These are phyloP conservation scores for Xyliphius kryptos DNA, from an alignment of 2,113 vertebrate genomes.

Conservation along the genomic window DNA sequence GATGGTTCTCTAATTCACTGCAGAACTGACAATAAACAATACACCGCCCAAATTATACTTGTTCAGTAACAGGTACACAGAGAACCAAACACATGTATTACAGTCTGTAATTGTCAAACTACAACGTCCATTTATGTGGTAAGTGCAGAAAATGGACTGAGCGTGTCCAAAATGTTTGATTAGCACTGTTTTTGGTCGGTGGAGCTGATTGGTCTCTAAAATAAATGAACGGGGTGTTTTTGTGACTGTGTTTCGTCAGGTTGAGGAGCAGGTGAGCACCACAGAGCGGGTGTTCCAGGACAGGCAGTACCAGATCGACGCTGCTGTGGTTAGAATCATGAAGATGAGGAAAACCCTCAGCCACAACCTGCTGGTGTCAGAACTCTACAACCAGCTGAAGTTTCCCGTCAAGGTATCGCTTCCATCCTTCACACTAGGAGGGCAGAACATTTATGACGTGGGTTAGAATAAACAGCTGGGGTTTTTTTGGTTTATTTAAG, in stretches of 20 bases:
- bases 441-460: neutral
- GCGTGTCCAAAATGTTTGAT: too few relatives aligned
- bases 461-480: neutral
- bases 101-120: too few relatives aligned
- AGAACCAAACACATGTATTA: too few relatives aligned
- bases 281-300: constrained; percentile 97
- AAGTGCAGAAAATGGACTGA: too few relatives aligned
- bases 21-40: too few relatives aligned
- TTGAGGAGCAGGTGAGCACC: constrained; percentile 97
- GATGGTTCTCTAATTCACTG: too few relatives aligned
- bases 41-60: too few relatives aligned
- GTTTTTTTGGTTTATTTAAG: too few relatives aligned
- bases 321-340: constrained; percentile 97
- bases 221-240: neutral
- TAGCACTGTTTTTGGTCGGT: too few relatives aligned
- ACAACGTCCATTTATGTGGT: too few relatives aligned
- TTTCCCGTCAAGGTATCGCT: constrained; percentile 89
- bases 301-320: constrained; percentile 97
- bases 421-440: neutral
- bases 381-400: constrained; percentile 98
- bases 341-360: constrained; percentile 98
- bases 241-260: constrained; percentile 57
- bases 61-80: too few relatives aligned
- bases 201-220: neutral
- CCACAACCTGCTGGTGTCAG: constrained; percentile 95